These are phyloP conservation scores for Tachuris rubrigastra DNA, from an alignment of 2,113 vertebrate genomes.

Conservation along the genomic window DNA sequence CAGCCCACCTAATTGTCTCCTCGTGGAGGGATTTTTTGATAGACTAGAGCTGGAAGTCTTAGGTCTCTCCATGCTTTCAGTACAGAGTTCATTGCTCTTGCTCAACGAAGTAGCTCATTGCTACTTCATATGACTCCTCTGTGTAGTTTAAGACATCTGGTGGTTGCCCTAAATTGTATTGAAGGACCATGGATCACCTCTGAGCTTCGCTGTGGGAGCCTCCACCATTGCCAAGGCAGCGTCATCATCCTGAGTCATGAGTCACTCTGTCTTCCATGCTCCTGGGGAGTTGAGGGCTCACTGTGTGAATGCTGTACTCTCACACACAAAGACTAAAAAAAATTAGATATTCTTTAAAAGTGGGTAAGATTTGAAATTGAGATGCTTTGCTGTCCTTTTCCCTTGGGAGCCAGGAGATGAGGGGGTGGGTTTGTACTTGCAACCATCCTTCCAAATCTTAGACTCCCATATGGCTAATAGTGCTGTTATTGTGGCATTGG, in stretches of 20 bases:
- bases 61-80: background rate
- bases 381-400: conserved; percentile 16
- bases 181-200: background rate
- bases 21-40: accelerated
- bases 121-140: background rate
- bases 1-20: background rate
- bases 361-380: background rate
- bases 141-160: background rate
- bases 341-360: background rate
- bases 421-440: conserved; percentile 25
- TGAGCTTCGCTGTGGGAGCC: background rate
- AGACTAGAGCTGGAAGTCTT: background rate
- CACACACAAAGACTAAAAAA: background rate
- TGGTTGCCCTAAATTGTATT: background rate
- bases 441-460: conserved; percentile 39
- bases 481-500: background rate
- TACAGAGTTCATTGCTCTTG: background rate
- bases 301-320: background rate
- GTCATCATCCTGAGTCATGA: background rate
- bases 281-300: background rate
- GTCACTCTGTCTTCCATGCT: background rate
- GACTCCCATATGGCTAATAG: conserved; percentile 31
- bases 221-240: background rate
- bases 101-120: background rate
- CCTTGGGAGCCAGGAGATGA: conserved; percentile 33